Percentiles rank a stretch among this genome's conserved stretches.
phyloP scores from a whole-genome alignment of 2,113 vertebrate genomes.

The Indicator indicator region DNA sequence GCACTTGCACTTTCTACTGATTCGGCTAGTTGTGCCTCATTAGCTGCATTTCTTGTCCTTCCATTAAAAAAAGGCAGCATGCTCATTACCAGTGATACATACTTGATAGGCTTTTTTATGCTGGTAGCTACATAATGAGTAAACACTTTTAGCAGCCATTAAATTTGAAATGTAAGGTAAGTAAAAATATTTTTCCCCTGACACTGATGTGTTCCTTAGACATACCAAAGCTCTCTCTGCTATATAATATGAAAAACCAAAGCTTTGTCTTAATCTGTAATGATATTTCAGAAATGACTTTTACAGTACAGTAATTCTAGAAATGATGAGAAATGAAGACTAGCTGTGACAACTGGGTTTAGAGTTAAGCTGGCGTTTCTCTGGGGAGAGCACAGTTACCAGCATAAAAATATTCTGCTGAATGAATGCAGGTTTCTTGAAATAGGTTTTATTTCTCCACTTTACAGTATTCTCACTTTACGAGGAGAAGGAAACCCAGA shows the following conservation, averaged over 20 bases:
- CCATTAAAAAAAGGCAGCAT: background rate
- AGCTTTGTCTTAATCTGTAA: constrained; percentile 45
- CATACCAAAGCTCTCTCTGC: constrained; percentile 20
- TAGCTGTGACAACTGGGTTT: constrained; percentile 9
- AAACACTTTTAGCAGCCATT: constrained; percentile 54
- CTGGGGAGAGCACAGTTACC: background rate
- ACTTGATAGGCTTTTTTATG: background rate
- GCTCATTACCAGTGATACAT: constrained; percentile 15
- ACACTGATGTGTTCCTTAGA: constrained; percentile 26
- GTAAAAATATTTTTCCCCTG: background rate
- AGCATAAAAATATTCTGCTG: background rate
- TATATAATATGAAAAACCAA: constrained; percentile 34
- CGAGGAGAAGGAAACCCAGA: background rate
- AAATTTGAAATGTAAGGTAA: constrained; percentile 55
- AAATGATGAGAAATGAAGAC: constrained; percentile 55
- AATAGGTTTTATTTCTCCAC: background rate
- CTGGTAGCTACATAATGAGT: constrained; percentile 18
- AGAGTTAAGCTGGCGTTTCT: background rate
- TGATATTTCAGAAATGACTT: constrained; percentile 48
- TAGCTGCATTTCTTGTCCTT: constrained; percentile 25
- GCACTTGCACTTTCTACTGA: background rate
- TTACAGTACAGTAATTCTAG: constrained; percentile 45
- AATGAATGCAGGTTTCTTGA: background rate
- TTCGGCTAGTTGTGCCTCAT: constrained; percentile 23
- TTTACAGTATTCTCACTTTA: background rate